Evolutionary conservation across 1,140 invertebrate species (phyloP), one percentile per base, ranked within the genome.

Genomic region (Temnothorax curvispinosus): DNA sequence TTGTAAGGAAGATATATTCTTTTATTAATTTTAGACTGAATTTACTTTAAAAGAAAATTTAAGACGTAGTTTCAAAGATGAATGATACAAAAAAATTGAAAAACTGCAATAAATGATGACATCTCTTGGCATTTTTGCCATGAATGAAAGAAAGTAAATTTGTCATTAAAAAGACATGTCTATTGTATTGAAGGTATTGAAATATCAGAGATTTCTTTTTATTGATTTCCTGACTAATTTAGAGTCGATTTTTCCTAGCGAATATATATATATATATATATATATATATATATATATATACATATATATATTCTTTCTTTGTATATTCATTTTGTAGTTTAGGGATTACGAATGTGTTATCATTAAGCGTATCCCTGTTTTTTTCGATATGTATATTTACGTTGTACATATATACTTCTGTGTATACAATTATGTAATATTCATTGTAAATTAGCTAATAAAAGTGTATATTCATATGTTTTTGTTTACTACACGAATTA

Each of bases 321-420:
- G 15, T 41, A 13, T 21, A 64, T 41, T 21, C 44, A 67, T 67
- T 67, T 67, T 67, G 38, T 11, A 67, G 4, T 44, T 67, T 38
- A 67, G 3, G 13, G 9, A 18, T 60, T 77, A 44, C 11, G 13
- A n/a, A 50, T 52, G 4, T 35, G 1, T 35, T 21, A 32, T 76
- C 15, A 44, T 60, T 47, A 80, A 67, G 11, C 7, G 21, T 78
- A 13, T 52, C 11, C 18, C 3, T 47, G 15, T 47, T 47, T 50
- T 27, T 4, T 80, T 21, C n/a, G 15, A n/a, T 21, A 69, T 44
- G 21, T 74, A 65, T 56, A 72, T 86, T 44, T 67, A 65, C 15
- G 77, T 80, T 21, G 54, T 67, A 77, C 13, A 50, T 56, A 64
- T 62, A 76, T n/a, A 88, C 65, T 50, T 52, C 18, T 15, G 15